Conservation (phyloP, 2,888 invertebrate species). For the Nephrotoma appendiculata region DNA sequence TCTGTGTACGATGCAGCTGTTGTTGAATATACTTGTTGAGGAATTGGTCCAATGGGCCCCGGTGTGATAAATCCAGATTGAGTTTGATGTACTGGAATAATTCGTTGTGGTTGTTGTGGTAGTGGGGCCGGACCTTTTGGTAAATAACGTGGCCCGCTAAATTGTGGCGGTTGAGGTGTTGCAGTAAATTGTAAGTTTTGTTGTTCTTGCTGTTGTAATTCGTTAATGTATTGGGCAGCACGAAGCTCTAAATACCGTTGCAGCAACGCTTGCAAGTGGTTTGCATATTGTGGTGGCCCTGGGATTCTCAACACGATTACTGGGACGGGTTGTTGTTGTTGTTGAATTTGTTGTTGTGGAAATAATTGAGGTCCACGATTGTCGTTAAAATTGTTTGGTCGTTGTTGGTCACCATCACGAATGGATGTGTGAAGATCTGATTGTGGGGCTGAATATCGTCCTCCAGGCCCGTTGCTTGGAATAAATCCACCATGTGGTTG, state of each 20-base stretch:
- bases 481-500: constrained; percentile 9
- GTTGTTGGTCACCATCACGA: neutral
- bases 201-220: constrained; percentile 22
- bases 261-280: constrained; percentile 28
- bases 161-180: constrained; percentile 6
- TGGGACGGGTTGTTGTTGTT: constrained; percentile 4
- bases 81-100: constrained; percentile 2
- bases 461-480: constrained; percentile 8
- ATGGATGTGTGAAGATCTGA: constrained; percentile 2
- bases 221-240: constrained; percentile 27
- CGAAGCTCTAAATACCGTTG: constrained; percentile 31
- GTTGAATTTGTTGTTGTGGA: constrained; percentile 16
- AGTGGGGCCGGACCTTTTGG: neutral
- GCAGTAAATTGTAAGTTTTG: constrained; percentile 5
- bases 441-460: constrained; percentile 4
- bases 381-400: neutral
- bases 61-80: neutral
- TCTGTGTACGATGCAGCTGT: neutral
- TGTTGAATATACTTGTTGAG: neutral
- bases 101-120: constrained; percentile 1
- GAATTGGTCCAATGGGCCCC: neutral
- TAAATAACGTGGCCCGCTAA: neutral
- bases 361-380: constrained; percentile 21
- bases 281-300: constrained; percentile 30
- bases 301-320: constrained; percentile 31